Conservation (phyloP, 92 coral and sea anemone genomes). For the Diadumene lineata region DNA sequence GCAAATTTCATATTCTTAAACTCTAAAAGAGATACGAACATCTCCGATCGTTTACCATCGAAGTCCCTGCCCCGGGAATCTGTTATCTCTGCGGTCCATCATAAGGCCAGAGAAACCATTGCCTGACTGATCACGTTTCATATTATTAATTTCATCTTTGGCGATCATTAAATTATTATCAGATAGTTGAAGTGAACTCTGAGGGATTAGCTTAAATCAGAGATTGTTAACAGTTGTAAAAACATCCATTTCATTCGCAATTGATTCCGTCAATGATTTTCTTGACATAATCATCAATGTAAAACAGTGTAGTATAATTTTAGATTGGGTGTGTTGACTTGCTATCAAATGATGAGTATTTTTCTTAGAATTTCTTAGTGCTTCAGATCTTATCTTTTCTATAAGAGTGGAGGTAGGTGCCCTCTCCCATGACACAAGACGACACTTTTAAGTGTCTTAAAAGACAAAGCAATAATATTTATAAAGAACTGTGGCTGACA, state of each 20-base stretch:
- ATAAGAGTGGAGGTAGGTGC: neutral
- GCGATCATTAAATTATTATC: neutral
- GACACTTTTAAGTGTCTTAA: too few relatives aligned
- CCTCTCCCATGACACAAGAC: neutral
- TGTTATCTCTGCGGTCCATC: neutral
- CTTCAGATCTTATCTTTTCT: too few relatives aligned
- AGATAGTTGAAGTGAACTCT: neutral
- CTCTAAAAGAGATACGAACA: too few relatives aligned
- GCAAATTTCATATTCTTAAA: too few relatives aligned
- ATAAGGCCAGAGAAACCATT: neutral
- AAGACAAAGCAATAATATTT: too few relatives aligned
- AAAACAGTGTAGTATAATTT: too few relatives aligned
- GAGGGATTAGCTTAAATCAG: neutral
- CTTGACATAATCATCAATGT: too few relatives aligned
- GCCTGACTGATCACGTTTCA: neutral
- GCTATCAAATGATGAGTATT: neutral
- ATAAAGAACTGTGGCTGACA: too few relatives aligned
- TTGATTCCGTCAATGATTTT: too few relatives aligned
- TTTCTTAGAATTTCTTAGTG: neutral
- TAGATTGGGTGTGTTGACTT: neutral
- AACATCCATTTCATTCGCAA: too few relatives aligned
- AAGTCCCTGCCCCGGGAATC: too few relatives aligned
- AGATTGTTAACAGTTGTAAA: neutral
- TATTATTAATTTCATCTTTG: neutral
- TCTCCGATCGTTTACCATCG: too few relatives aligned